phyloP scores from a whole-genome alignment of 2,113 vertebrate species.

The Halichoeres trimaculatus region DNA sequence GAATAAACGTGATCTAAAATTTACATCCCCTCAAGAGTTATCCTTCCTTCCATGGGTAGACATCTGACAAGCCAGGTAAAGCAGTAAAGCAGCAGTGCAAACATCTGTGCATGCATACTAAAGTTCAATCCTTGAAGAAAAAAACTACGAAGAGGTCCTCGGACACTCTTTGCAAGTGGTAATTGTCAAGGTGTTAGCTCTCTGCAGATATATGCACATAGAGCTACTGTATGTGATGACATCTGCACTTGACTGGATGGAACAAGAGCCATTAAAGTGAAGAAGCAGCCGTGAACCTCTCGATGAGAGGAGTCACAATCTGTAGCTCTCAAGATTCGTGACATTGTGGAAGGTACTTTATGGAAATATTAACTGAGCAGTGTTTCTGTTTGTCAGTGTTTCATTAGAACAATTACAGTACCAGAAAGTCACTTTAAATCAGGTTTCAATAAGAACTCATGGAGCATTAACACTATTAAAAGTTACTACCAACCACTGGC shows the following conservation, averaged over 20 bases:
- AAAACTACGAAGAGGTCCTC: too few species aligned
- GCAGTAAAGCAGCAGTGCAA: too few species aligned
- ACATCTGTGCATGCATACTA: too few species aligned
- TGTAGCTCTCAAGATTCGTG: not conserved
- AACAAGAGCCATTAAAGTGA: not conserved
- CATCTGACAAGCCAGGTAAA: too few species aligned
- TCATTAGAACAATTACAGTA: not conserved
- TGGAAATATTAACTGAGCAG: not conserved
- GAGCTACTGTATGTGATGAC: not conserved
- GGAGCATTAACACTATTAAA: not conserved
- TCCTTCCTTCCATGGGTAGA: too few species aligned
- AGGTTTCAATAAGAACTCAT: not conserved
- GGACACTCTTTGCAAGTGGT: not conserved
- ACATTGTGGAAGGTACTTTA: not conserved
- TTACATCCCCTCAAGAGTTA: too few species aligned
- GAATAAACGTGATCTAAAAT: too few species aligned
- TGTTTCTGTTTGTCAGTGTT: not conserved
- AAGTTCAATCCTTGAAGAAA: not conserved
- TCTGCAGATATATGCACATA: not conserved
- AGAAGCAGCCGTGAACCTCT: conserved; percentile 2
- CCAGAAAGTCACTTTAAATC: conserved; percentile 2
- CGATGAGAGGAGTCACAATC: not conserved
- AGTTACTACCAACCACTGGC: not conserved
- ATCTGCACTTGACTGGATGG: not conserved
- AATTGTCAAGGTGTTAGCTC: not conserved